Percentiles rank a stretch among this genome's conserved stretches.
These are phyloP conservation scores for Phalacrocorax brasilianus DNA, from an alignment of 2,113 vertebrate species.

Conservation along the genomic window DNA sequence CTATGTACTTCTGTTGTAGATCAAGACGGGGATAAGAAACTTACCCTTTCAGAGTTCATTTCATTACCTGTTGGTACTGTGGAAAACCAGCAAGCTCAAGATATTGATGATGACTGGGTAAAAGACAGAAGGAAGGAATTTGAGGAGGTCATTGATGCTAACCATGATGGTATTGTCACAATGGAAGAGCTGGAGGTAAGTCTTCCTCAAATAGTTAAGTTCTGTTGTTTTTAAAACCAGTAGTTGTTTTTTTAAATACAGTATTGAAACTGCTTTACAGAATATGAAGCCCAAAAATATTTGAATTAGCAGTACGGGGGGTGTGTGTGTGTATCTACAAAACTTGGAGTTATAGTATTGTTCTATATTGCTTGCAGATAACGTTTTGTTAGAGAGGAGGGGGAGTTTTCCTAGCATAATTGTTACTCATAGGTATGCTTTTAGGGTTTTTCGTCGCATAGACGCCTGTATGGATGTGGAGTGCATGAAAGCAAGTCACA, in stretches of 20 bases:
- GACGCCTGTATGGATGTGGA: neutral
- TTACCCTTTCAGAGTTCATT: slow-evolving; percentile 92
- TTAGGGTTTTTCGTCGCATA: neutral
- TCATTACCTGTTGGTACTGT: slow-evolving; percentile 92
- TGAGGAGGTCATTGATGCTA: slow-evolving; percentile 88
- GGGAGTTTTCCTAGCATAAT: neutral
- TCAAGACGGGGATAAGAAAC: slow-evolving; percentile 88
- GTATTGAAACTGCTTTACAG: neutral
- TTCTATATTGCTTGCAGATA: neutral
- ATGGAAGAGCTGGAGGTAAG: slow-evolving; percentile 93
- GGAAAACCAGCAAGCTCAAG: slow-evolving; percentile 93
- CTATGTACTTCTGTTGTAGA: slow-evolving; percentile 66
- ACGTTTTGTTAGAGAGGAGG: neutral
- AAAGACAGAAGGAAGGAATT: slow-evolving; percentile 91
- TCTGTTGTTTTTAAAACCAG: neutral
- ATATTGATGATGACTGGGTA: slow-evolving; percentile 95
- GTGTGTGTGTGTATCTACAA: neutral
- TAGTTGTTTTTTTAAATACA: neutral
- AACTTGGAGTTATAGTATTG: neutral
- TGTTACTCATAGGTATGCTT: neutral
- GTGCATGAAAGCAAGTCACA: neutral
- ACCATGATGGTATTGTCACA: slow-evolving; percentile 87
- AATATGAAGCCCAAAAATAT: neutral
- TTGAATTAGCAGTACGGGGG: neutral
- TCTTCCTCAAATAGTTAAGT: neutral